Conservation (phyloP, 2,888 invertebrate genomes). For the Gonocerus acuteangulatus region DNA sequence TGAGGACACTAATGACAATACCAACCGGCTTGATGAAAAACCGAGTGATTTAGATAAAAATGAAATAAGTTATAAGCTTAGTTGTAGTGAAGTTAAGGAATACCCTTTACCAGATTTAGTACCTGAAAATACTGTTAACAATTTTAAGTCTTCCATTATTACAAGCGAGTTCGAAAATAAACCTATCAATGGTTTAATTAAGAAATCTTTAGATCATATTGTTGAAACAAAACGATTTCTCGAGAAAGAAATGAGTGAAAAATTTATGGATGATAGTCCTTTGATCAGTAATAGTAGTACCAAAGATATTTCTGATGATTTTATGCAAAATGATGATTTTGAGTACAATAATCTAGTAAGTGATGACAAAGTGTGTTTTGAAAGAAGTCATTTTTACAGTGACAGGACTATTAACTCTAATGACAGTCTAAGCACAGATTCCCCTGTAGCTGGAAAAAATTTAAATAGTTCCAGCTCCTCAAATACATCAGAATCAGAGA, state of each 20-base stretch:
- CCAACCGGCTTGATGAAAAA: background rate
- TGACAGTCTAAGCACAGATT: background rate
- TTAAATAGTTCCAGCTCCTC: background rate
- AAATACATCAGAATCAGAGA: background rate
- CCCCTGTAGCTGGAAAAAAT: background rate
- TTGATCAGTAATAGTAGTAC: background rate
- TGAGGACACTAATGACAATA: background rate
- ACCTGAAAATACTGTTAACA: background rate
- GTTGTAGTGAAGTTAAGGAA: background rate
- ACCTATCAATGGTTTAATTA: background rate
- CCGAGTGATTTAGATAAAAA: too few relatives aligned
- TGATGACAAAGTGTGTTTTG: background rate
- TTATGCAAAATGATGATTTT: background rate
- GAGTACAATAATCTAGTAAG: background rate
- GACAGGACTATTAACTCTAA: background rate
- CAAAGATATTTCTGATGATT: background rate
- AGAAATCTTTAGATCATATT: background rate
- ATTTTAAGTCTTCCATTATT: background rate
- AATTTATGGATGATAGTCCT: background rate
- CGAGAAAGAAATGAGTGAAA: background rate
- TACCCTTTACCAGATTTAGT: background rate
- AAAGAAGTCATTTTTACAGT: background rate
- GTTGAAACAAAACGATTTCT: background rate
- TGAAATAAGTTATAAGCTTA: background rate
- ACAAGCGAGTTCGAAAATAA: background rate